Evolutionary conservation across 2,113 vertebrate species (phyloP).

Genomic region (Lethenteron reissneri): DNA sequence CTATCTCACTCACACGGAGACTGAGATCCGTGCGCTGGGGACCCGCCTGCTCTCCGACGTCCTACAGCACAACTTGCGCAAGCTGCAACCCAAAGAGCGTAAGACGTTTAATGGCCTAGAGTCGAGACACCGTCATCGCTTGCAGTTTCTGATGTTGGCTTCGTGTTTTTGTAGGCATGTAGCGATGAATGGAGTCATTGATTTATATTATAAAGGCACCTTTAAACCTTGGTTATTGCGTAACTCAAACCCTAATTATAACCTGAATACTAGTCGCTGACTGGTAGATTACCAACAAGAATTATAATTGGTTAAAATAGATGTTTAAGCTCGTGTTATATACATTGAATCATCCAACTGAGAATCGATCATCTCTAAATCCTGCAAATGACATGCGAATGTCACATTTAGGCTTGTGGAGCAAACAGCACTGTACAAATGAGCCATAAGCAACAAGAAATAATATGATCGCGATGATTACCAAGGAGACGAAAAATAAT

Average conservation of each 20-base stretch:
- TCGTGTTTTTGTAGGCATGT: conserved; percentile 3
- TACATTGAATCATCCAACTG: too few species aligned
- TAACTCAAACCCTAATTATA: neutral
- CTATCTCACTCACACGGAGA: too few species aligned
- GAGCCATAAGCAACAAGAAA: too few species aligned
- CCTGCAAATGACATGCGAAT: too few species aligned
- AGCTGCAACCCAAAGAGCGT: conserved; percentile 65
- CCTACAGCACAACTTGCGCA: conserved; percentile 38
- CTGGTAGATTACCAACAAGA: too few species aligned
- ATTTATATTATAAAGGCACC: neutral
- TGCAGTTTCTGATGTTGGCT: conserved; percentile 7
- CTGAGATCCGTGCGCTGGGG: conserved; percentile 15
- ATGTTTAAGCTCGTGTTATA: too few species aligned
- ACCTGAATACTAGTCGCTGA: neutral
- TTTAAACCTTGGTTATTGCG: neutral
- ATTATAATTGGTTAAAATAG: too few species aligned
- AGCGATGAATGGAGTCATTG: neutral
- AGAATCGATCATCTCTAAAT: too few species aligned
- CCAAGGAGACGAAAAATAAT: too few species aligned
- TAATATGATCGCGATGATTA: too few species aligned
- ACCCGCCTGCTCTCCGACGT: conserved; percentile 72
- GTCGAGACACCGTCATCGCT: neutral
- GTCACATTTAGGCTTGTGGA: too few species aligned
- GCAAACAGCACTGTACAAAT: too few species aligned
- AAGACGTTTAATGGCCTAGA: conserved; percentile 3